These are phyloP conservation scores for Pseudonaja textilis DNA, from an alignment of 2,113 vertebrate genomes.

Conservation along the genomic window DNA sequence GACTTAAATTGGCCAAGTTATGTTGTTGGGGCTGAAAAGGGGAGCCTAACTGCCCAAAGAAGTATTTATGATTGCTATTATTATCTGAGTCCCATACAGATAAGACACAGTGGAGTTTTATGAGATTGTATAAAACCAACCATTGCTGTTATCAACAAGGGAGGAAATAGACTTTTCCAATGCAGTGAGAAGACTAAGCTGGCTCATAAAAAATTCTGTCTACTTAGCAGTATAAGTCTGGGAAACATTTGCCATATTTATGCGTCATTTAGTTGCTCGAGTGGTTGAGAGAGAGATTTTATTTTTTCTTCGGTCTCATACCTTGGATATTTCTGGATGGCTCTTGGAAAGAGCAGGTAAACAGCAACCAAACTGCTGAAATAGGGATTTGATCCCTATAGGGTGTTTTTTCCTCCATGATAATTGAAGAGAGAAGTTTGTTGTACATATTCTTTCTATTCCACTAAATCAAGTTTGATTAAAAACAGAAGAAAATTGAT, in stretches of 20 bases:
- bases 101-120: slow-evolving; percentile 40
- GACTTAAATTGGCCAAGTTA: slow-evolving; percentile 1
- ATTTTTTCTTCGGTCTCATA: slow-evolving; percentile 30
- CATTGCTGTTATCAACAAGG: slow-evolving; percentile 39
- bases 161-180: slow-evolving; percentile 35
- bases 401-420: background rate
- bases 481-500: background rate
- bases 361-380: background rate
- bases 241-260: slow-evolving; percentile 26
- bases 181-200: slow-evolving; percentile 37
- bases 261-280: slow-evolving; percentile 13
- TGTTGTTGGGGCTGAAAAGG: slow-evolving; percentile 34
- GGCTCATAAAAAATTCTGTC: slow-evolving; percentile 43
- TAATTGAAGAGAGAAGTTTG: background rate
- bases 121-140: slow-evolving; percentile 20
- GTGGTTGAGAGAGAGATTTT: slow-evolving; percentile 41
- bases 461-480: background rate
- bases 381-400: background rate
- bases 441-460: background rate
- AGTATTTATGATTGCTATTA: slow-evolving; percentile 33
- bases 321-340: background rate
- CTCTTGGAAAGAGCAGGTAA: background rate
- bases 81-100: slow-evolving; percentile 43
- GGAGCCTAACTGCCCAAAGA: slow-evolving; percentile 42
- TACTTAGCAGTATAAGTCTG: slow-evolving; percentile 19